Base-by-base conservation (phyloP, 2,888 invertebrate species). In the Exephanes ischioxanthus region DNA sequence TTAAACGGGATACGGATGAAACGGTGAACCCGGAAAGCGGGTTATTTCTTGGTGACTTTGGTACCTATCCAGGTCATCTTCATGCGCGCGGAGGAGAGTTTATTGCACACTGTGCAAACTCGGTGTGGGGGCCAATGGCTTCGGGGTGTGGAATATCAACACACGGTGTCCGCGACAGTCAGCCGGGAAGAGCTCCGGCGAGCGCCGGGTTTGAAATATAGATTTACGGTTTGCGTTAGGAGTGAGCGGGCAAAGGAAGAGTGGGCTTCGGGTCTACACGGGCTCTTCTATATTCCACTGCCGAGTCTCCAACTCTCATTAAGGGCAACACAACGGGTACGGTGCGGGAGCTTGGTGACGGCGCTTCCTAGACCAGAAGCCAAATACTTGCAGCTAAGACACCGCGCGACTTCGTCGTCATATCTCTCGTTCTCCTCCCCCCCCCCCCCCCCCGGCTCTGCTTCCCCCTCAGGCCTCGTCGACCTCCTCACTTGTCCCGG, bases 11-110 rank as follows among this genome's bases (percentile, higher is more conserved):
- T 55, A 61, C 55, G 55, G 78, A 51, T 45, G 81, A 77, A 78
- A 73, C 70, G 68, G 45, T 58, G 48, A 77, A 87, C 84, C 84
- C 87, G 86, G 84, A 84, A 84, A 86, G 55, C 45, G 81, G 72
- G 84, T 80, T 80, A 80, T 80, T 84, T 67, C 84, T 72, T 45
- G 67, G 67, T 71, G 66, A 72, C 77, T 83, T 92, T 93, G 92
- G 93, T 92, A 88, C 90, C 90, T 90, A 92, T 92, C 92, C 92
- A 92, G 93, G 93, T 93, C 92, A 93, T 89, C 87, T 90, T 88
- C 83, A 86, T 87, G 83, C 88, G 89, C 76, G 53, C 9, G 41
- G 58, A 58, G 45, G 71, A 26, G 41, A 37, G 41, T 37, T 78
- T 75, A 71, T 80, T 77, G 72, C 83, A 70, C 26, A 30, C 30